Base-by-base conservation (phyloP, 1,140 invertebrate species). In the Frieseomelitta varia region DNA sequence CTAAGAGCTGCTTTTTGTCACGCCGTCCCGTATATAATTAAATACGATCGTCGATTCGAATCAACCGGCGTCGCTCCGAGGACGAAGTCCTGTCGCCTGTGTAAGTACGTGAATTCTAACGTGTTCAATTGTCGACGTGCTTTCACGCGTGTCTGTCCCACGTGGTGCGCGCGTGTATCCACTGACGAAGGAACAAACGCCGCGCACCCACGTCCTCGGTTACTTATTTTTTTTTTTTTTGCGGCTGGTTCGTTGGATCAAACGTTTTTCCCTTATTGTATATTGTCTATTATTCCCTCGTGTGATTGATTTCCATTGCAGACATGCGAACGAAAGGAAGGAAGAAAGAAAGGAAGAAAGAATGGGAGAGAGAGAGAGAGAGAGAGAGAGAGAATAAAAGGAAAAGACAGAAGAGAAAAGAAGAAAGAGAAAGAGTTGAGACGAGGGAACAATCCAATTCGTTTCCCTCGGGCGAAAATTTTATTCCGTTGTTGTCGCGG, bases 181-280 rank as follows among this genome's bases (percentile, higher is more conserved):
- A 30, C 73, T 15, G 15, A n/a, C 17, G n/a, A 58, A 39, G 19
- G 55, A 24, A 72, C n/a, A 12, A 17, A 58, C n/a, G 30, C 21
- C 76, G 74, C 58, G 79, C 86, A 65, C 21, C 39, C 65, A 56
- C 79, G 87, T 86, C 76, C 84, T 86, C 79, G 79, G 82, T 73
- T 47, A 83, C 27, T 81, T 82, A 34, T 67, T 87, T 88, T 88
- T 81, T 85, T 90, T 90, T 79, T 81, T 85, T 90, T 90, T 79
- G 90, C 87, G 90, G 91, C 92, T 93, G 92, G 91, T 92, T 92
- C 91, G 89, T 92, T 92, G 92, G 91, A 93, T 93, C 92, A 92
- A 93, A 89, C 79, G 72, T 90, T 87, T 84, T 85, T 86, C 83
- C 86, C 81, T 85, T 47, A 47, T 63, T 89, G 85, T 83, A 87